These are phyloP conservation scores for Yoshiicerus persimilis DNA, from an alignment of 1,140 invertebrate species.

Conservation along the genomic window DNA sequence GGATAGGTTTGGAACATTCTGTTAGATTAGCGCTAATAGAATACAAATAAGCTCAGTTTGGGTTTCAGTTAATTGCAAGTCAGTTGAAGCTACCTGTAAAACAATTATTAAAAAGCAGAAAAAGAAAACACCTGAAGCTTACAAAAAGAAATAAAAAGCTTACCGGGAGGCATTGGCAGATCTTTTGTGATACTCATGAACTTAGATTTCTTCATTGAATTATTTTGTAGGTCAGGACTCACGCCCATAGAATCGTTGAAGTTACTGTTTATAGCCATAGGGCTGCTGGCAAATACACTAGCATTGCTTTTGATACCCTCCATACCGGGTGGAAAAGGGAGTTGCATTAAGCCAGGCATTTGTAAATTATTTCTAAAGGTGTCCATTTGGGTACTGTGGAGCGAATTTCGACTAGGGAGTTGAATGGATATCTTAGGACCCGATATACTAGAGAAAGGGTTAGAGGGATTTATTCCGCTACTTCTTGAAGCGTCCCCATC, in stretches of 20 bases:
- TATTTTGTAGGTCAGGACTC: not conserved
- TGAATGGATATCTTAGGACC: not conserved
- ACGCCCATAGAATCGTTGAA: slow-evolving; percentile 29
- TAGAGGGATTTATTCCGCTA: not conserved
- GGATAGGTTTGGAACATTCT: no score
- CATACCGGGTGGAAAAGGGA: slow-evolving; percentile 83
- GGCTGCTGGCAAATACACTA: not conserved
- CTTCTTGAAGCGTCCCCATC: not conserved
- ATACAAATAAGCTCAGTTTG: no score
- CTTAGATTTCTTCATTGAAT: not conserved
- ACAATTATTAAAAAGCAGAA: not conserved
- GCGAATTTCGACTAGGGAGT: not conserved
- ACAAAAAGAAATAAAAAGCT: slow-evolving; percentile 48
- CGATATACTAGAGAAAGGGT: not conserved
- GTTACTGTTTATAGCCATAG: not conserved
- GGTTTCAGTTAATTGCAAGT: no score
- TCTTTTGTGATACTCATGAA: slow-evolving; percentile 66
- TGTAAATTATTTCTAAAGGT: slow-evolving; percentile 6
- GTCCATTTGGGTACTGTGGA: slow-evolving; percentile 42
- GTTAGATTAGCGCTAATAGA: no score
- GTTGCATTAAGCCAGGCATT: slow-evolving; percentile 62
- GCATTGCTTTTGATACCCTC: slow-evolving; percentile 65
- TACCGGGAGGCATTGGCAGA: slow-evolving; percentile 84
- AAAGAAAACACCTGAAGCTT: not conserved
- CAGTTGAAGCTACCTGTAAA: no score